Conservation (phyloP, 2,888 invertebrate species). For the Lagria hirta region DNA sequence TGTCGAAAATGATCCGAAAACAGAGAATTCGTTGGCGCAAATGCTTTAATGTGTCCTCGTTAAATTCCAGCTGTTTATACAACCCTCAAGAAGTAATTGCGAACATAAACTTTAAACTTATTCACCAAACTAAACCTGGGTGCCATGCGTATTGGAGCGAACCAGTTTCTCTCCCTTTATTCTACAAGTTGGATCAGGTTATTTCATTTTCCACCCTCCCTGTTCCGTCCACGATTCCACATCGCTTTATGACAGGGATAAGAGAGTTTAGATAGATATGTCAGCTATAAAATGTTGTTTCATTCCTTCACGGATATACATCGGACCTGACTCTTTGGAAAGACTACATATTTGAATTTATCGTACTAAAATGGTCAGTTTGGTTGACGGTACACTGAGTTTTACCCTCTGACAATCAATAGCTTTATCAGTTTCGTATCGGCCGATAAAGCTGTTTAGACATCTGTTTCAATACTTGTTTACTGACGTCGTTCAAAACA, state of each 20-base stretch:
- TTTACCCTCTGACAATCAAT: slow-evolving; percentile 11
- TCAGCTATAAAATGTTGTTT: slow-evolving; percentile 36
- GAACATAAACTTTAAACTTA: slow-evolving; percentile 26
- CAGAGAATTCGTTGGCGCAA: too few species aligned
- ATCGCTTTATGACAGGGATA: slow-evolving; percentile 40
- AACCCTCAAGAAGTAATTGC: slow-evolving; percentile 25
- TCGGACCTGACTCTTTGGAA: slow-evolving; percentile 7
- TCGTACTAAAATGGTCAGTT: slow-evolving; percentile 13
- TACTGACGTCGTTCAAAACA: slow-evolving; percentile 8
- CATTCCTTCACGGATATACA: slow-evolving; percentile 23
- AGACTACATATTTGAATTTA: slow-evolving; percentile 20
- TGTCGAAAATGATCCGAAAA: too few species aligned
- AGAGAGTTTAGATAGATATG: slow-evolving; percentile 40
- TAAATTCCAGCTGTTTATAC: slow-evolving; percentile 23
- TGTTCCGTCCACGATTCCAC: slow-evolving; percentile 34
- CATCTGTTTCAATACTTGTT: slow-evolving; percentile 16
- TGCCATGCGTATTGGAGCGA: slow-evolving; percentile 15
- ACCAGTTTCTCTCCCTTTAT: slow-evolving; percentile 20
- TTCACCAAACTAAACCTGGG: slow-evolving; percentile 18
- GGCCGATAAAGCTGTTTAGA: slow-evolving; percentile 11
- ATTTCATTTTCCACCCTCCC: slow-evolving; percentile 39
- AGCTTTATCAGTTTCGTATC: slow-evolving; percentile 11
- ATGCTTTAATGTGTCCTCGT: slow-evolving; percentile 19
- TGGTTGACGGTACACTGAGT: not conserved
- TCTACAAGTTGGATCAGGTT: slow-evolving; percentile 33